Percentiles rank a stretch among this genome's conserved stretches.
phyloP scores from a whole-genome alignment of 64 coral and sea anemone species.

The Dendrophyllia cribrosa region DNA sequence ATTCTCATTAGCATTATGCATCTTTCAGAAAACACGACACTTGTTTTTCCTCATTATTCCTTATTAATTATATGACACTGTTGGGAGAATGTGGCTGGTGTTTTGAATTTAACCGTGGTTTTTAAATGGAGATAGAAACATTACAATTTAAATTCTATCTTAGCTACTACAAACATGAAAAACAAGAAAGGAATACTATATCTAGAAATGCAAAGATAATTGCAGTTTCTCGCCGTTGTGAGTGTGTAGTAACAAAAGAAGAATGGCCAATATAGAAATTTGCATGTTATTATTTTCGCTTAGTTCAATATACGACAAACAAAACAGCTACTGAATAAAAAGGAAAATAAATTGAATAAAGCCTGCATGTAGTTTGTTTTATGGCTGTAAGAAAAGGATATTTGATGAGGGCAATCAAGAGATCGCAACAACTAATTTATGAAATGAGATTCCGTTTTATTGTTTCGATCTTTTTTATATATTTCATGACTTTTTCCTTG shows the following conservation, averaged over 20 bases:
- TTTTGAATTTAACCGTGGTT: not conserved
- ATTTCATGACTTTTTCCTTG: not conserved
- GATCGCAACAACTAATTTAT: not conserved
- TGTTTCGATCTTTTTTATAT: not conserved
- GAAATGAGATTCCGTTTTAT: not conserved
- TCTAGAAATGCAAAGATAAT: not conserved
- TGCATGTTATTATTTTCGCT: not conserved
- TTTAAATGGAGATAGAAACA: not conserved
- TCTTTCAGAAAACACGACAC: too few species aligned
- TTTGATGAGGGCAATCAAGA: not conserved
- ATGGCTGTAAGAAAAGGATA: not conserved
- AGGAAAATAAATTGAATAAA: not conserved
- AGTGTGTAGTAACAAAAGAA: not conserved
- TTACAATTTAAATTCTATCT: not conserved
- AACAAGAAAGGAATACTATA: too few species aligned
- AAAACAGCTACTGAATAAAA: not conserved
- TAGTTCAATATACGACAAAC: not conserved
- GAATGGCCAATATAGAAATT: not conserved
- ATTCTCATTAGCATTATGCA: too few species aligned
- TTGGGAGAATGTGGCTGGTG: too few species aligned
- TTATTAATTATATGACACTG: too few species aligned
- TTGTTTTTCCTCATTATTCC: too few species aligned
- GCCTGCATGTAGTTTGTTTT: too few species aligned
- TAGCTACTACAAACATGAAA: not conserved
- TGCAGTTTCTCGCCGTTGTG: not conserved